Conservation (phyloP, 2,888 invertebrate genomes). For the Stenodema calcarata region DNA sequence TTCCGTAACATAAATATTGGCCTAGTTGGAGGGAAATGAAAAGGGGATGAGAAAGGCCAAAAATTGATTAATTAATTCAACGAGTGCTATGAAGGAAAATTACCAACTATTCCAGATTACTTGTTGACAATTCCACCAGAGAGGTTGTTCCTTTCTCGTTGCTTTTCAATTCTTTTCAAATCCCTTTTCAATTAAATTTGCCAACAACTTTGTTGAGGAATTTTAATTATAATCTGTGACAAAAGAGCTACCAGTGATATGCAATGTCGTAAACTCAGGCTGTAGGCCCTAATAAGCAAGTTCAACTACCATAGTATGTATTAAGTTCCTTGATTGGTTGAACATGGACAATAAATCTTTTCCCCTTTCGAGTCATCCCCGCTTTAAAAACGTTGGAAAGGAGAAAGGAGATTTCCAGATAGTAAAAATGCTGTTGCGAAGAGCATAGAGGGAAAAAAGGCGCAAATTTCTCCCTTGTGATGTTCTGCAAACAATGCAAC, state of each 20-base stretch:
- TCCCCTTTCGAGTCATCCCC: neutral
- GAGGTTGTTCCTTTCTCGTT: no score
- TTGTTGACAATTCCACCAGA: neutral
- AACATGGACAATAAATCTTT: neutral
- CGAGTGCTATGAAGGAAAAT: neutral
- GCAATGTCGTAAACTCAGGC: no score
- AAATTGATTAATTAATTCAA: neutral
- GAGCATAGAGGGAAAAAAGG: neutral
- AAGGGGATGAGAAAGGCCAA: neutral
- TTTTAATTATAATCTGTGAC: no score
- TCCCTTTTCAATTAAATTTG: no score
- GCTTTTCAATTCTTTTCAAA: no score
- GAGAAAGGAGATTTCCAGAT: neutral
- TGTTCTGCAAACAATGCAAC: slow-evolving; percentile 11
- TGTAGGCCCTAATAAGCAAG: no score
- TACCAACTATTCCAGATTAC: neutral
- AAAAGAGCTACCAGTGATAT: no score
- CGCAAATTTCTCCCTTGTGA: neutral
- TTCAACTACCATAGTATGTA: no score
- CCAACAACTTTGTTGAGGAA: no score
- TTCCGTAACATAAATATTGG: slow-evolving; percentile 22
- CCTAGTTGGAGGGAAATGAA: neutral
- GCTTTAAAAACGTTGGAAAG: neutral
- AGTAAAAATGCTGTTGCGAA: neutral
- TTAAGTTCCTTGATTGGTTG: neutral